These are phyloP conservation scores for Ibidorhyncha struthersii DNA, from an alignment of 2,113 vertebrate species.

Conservation along the genomic window DNA sequence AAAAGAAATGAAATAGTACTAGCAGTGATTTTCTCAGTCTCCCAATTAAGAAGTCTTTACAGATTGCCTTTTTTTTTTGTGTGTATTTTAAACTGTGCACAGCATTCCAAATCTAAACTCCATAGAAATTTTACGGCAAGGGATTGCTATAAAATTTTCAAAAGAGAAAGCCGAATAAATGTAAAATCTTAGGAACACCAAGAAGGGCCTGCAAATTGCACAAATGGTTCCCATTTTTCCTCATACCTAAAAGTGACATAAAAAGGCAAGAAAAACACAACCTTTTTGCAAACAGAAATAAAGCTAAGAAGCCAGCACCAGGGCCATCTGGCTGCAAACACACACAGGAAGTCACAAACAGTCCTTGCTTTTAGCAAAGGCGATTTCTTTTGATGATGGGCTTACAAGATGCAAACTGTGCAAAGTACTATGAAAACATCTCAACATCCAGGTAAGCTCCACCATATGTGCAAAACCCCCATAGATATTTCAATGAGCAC, in stretches of 20 bases:
- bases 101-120: neutral
- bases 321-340: neutral
- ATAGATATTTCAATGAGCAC: neutral
- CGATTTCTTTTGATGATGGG: neutral
- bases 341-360: neutral
- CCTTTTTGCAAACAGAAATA: neutral
- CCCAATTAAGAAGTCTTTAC: neutral
- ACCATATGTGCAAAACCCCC: neutral
- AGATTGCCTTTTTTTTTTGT: neutral
- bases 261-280: neutral
- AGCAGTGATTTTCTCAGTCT: neutral
- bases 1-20: neutral
- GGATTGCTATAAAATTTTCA: neutral
- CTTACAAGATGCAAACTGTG: neutral
- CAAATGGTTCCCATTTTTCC: neutral
- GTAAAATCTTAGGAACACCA: neutral
- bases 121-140: neutral
- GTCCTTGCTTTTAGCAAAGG: neutral
- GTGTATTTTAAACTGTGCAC: neutral
- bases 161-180: neutral
- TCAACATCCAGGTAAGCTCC: neutral
- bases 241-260: neutral
- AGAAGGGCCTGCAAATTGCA: fast-evolving
- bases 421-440: neutral
- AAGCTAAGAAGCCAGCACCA: neutral